These are phyloP conservation scores for Pseudococcus longispinus DNA, from an alignment of 2,888 invertebrate species.

Conservation along the genomic window DNA sequence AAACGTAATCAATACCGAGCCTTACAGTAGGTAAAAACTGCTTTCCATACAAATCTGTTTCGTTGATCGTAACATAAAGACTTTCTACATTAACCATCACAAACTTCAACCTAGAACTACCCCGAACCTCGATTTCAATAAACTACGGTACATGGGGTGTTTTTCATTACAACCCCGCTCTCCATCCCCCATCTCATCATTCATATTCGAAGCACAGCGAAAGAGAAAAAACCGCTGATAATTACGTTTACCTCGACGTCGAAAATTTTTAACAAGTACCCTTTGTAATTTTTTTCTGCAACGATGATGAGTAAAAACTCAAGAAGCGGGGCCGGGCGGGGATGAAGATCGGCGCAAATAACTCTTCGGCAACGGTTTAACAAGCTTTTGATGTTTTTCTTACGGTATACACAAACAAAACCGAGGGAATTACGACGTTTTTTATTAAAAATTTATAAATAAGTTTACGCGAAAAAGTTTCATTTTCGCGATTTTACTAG, in stretches of 20 bases:
- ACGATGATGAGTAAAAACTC: not conserved
- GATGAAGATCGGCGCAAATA: not conserved
- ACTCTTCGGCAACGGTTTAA: constrained; percentile 9
- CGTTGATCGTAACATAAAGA: no score
- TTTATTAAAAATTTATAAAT: constrained; percentile 26
- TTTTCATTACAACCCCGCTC: no score
- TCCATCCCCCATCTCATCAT: not conserved
- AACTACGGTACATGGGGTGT: no score
- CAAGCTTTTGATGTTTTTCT: constrained; percentile 18
- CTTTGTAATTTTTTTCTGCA: not conserved
- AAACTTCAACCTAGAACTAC: no score
- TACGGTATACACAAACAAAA: constrained; percentile 2
- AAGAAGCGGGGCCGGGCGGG: not conserved
- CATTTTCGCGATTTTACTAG: constrained; percentile 22
- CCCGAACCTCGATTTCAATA: no score
- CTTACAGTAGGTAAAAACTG: no score
- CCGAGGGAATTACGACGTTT: not conserved
- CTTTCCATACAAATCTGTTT: no score
- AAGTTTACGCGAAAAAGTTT: constrained; percentile 6
- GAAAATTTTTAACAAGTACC: not conserved
- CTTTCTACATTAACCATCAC: no score
- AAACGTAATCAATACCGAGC: no score
- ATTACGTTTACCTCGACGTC: not conserved
- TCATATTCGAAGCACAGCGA: not conserved
- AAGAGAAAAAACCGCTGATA: not conserved